A percentile compares a stretch with the other conserved stretches of the same genome.
phyloP scores from a whole-genome alignment of 2,888 invertebrate genomes.

The Ligdia adustata region DNA sequence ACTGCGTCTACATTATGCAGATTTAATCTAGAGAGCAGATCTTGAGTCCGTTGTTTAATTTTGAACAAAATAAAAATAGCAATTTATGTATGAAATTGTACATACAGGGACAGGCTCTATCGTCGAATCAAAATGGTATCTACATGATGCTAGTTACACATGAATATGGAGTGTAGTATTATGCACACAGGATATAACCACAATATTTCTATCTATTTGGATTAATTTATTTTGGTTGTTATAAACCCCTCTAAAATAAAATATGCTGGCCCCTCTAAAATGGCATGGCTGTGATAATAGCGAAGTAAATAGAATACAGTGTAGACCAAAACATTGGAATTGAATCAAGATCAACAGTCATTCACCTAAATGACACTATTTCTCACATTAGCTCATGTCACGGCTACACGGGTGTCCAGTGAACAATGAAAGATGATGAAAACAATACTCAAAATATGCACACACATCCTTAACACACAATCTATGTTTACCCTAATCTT shows the following conservation, averaged over 20 bases:
- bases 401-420: neutral
- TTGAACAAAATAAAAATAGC: constrained; percentile 3
- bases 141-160: neutral
- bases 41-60: constrained; percentile 14
- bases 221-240: too few relatives aligned
- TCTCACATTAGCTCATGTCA: neutral
- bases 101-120: constrained; percentile 4
- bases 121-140: constrained; percentile 3
- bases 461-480: constrained; percentile 50
- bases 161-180: too few relatives aligned
- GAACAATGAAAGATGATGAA: constrained; percentile 18
- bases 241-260: too few relatives aligned
- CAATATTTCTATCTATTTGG: too few relatives aligned
- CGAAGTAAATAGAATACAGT: too few relatives aligned
- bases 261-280: too few relatives aligned
- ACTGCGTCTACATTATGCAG: constrained; percentile 6
- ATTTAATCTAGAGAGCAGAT: constrained; percentile 44
- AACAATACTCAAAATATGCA: constrained; percentile 33
- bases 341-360: too few relatives aligned
- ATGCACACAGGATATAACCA: too few relatives aligned
- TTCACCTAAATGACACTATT: too few relatives aligned
- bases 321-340: too few relatives aligned
- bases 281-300: too few relatives aligned
- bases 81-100: constrained; percentile 7
- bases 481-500: constrained; percentile 53